Evolutionary conservation across 2,888 invertebrate genomes (phyloP).

Genomic region (Spodoptera picta): DNA sequence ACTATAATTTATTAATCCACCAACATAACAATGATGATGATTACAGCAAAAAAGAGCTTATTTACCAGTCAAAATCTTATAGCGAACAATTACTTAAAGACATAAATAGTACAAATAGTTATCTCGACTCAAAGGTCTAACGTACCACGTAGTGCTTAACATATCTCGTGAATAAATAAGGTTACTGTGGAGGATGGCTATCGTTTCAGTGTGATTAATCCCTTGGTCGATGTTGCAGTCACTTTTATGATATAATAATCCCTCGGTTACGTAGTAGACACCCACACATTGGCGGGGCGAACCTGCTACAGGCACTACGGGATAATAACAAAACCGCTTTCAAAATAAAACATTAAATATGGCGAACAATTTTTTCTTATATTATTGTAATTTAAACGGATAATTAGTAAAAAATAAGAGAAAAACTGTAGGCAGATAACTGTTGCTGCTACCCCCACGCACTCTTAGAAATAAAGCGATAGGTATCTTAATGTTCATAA

Average conservation of each 20-base stretch:
- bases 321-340: conserved; percentile 13
- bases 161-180: conserved; percentile 10
- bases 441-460: conserved; percentile 5
- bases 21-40: too few relatives aligned
- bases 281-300: conserved; percentile 23
- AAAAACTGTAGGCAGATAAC: conserved; percentile 3
- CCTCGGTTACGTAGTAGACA: conserved; percentile 18
- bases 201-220: conserved; percentile 20
- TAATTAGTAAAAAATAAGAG: not conserved
- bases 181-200: conserved; percentile 5
- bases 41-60: too few relatives aligned
- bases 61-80: too few relatives aligned
- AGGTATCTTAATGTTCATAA: not conserved
- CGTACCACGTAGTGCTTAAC: too few relatives aligned
- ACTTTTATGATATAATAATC: conserved; percentile 37
- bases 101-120: too few relatives aligned
- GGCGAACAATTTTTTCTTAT: conserved; percentile 1
- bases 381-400: conserved; percentile 2
- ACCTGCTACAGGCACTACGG: conserved; percentile 13
- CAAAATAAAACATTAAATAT: conserved; percentile 6
- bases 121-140: too few relatives aligned
- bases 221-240: conserved; percentile 14
- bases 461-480: conserved; percentile 3
- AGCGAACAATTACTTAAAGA: too few relatives aligned
- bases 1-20: too few relatives aligned